These are phyloP conservation scores for Drosophila sproati DNA, from an alignment of 1,140 invertebrate genomes.

Conservation along the genomic window DNA sequence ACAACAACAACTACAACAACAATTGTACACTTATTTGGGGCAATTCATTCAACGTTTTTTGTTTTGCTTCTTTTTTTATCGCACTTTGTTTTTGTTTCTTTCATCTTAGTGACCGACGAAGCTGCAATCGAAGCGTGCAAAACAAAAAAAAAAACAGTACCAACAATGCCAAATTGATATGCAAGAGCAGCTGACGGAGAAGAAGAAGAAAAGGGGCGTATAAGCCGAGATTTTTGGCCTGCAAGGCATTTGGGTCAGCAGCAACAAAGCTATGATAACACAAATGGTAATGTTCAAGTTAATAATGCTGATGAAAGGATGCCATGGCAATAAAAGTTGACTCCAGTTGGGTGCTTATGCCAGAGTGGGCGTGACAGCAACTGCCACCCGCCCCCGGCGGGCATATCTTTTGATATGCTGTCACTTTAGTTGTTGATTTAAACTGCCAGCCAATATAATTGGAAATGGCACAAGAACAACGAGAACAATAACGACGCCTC, in stretches of 20 bases:
- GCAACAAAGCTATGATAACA: conserved; percentile 9
- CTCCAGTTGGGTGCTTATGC: conserved; percentile 1
- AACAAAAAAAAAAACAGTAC: conserved; percentile 6
- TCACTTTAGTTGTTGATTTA: conserved; percentile 8
- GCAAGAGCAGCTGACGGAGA: conserved; percentile 17
- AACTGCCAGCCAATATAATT: neutral
- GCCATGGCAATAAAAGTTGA: conserved; percentile 19
- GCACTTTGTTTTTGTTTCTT: conserved; percentile 16
- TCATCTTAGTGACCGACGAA: conserved; percentile 57
- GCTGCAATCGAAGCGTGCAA: conserved; percentile 75
- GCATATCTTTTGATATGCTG: conserved; percentile 1
- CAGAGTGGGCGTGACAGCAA: conserved; percentile 6
- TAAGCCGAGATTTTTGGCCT: conserved; percentile 35
- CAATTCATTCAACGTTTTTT: conserved; percentile 76
- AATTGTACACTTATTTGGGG: conserved; percentile 67
- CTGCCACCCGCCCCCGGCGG: neutral
- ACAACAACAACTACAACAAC: conserved; percentile 26
- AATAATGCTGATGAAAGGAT: conserved; percentile 34
- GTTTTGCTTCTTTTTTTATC: conserved; percentile 19
- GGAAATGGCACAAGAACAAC: neutral
- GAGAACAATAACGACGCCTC: neutral
- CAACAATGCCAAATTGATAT: conserved; percentile 42
- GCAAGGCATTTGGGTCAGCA: conserved; percentile 54
- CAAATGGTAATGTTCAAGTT: conserved; percentile 17
- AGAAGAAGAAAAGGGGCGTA: conserved; percentile 30